A percentile compares a stretch with the other conserved stretches of the same genome.
Conservation (phyloP, 2,888 invertebrate genomes). For the Chironomus riparius region DNA sequence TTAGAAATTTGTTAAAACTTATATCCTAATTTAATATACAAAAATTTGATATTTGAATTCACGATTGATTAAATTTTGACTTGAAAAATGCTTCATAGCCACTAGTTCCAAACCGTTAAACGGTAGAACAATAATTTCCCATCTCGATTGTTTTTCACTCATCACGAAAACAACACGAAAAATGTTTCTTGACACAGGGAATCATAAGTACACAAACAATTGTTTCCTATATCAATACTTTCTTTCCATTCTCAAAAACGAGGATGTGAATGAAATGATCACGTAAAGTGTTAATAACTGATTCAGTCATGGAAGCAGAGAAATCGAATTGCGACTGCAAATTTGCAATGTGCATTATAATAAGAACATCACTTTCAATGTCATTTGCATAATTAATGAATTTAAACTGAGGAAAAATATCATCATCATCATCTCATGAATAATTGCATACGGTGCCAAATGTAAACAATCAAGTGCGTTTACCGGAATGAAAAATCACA, state of each 20-base stretch:
- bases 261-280: neutral
- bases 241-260: neutral
- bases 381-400: conserved; percentile 24
- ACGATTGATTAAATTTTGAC: no score
- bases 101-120: no score
- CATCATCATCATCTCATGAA: neutral
- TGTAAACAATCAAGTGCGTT: conserved; percentile 22
- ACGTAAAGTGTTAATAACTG: conserved; percentile 15
- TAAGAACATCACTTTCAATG: neutral
- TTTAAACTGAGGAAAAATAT: neutral
- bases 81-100: neutral
- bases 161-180: neutral
- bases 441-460: conserved; percentile 15
- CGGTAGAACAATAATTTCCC: neutral
- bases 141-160: neutral
- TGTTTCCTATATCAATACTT: neutral
- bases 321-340: neutral
- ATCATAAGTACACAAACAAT: conserved; percentile 11
- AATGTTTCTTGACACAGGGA: neutral
- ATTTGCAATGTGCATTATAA: no score
- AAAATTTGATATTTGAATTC: no score
- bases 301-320: neutral
- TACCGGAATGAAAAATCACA: neutral
- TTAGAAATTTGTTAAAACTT: no score
- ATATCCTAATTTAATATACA: no score